phyloP scores from a whole-genome alignment of 2,888 invertebrate genomes.

The Dysmachus trigonus region DNA sequence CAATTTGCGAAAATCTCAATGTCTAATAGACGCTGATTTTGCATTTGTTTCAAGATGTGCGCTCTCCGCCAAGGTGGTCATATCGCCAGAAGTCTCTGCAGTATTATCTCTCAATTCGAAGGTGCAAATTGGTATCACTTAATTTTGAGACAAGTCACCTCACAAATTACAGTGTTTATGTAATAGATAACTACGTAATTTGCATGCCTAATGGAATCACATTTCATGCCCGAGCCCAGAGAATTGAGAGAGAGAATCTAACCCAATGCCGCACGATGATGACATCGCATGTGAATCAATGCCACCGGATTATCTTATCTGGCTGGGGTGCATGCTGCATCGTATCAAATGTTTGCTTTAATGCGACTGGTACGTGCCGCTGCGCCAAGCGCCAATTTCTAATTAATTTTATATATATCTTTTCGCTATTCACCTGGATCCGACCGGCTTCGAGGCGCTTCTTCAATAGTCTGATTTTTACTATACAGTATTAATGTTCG shows the following conservation, averaged over 20 bases:
- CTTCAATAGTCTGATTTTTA: neutral
- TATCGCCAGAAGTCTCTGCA: neutral
- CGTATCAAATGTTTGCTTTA: neutral
- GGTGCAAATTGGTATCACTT: conserved; percentile 5
- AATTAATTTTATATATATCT: neutral
- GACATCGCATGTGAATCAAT: conserved; percentile 9
- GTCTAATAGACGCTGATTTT: neutral
- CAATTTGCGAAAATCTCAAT: neutral
- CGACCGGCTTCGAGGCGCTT: neutral
- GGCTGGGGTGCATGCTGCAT: neutral
- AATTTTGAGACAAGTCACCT: neutral
- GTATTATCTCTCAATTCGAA: neutral
- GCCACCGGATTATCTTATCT: conserved; percentile 17
- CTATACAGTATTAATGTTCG: too few relatives aligned
- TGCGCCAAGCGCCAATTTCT: neutral
- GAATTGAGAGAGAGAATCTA: neutral
- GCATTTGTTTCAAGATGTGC: neutral
- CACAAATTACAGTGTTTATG: conserved; percentile 14
- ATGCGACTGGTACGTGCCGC: neutral
- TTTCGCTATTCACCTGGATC: neutral
- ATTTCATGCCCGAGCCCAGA: neutral
- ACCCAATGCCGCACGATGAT: conserved; percentile 6
- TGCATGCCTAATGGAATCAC: conserved; percentile 10
- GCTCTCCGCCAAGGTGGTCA: neutral
- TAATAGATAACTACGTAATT: conserved; percentile 11